phyloP scores from a whole-genome alignment of 2,888 invertebrate species.

The Callyntrura sp. region DNA sequence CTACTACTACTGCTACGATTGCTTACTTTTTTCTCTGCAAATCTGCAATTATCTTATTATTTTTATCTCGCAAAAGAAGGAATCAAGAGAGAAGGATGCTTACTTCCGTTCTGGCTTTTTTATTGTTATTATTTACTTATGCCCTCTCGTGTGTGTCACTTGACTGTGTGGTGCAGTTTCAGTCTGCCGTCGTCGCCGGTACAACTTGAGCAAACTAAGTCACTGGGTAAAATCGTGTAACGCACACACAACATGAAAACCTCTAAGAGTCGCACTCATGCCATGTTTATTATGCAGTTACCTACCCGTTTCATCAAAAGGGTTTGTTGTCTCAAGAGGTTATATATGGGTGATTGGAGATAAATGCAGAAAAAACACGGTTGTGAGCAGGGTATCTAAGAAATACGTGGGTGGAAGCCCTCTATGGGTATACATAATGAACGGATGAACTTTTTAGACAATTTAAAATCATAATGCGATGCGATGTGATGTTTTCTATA shows the following conservation, averaged over 20 bases:
- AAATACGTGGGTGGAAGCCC: too few relatives aligned
- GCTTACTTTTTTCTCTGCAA: too few relatives aligned
- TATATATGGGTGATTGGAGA: constrained; percentile 16
- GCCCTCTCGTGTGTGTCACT: not conserved
- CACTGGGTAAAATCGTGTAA: constrained; percentile 34
- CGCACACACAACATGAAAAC: not conserved
- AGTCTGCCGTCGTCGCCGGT: too few relatives aligned
- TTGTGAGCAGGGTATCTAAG: too few relatives aligned
- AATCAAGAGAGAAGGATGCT: constrained; percentile 25
- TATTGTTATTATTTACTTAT: constrained; percentile 11
- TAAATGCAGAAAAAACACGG: constrained; percentile 28
- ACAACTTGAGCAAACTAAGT: constrained; percentile 50
- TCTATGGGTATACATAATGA: not conserved
- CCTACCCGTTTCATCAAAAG: not conserved
- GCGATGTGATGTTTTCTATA: too few relatives aligned
- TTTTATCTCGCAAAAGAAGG: too few relatives aligned
- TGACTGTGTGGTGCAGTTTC: too few relatives aligned
- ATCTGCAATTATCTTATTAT: constrained; percentile 19
- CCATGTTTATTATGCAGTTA: too few relatives aligned
- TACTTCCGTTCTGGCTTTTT: constrained; percentile 25
- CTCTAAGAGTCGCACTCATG: too few relatives aligned
- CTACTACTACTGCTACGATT: too few relatives aligned
- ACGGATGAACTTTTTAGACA: constrained; percentile 14
- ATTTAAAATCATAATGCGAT: too few relatives aligned
- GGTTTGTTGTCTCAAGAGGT: too few relatives aligned